A percentile compares a stretch with the other conserved stretches of the same genome.
Evolutionary conservation across 2,113 vertebrate species (phyloP).

Genomic region (Sitta europaea): DNA sequence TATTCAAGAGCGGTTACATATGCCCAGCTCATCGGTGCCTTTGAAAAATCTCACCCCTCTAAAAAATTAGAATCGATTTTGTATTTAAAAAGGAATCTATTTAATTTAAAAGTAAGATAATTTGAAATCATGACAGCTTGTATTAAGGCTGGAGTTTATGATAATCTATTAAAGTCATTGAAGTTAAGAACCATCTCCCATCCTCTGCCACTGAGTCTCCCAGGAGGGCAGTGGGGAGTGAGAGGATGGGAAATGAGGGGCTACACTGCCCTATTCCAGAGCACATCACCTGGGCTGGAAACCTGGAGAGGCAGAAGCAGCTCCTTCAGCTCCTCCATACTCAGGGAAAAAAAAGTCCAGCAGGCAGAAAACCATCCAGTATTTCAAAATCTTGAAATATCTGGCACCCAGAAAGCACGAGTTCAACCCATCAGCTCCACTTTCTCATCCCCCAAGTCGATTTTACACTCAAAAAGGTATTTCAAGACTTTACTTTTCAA

Average conservation of each 20-base stretch:
- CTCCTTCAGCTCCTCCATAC: not conserved
- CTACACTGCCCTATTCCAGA: not conserved
- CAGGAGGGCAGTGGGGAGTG: rapidly evolving
- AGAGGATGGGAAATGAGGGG: rapidly evolving
- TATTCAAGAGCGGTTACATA: constrained; percentile 16
- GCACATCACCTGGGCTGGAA: not conserved
- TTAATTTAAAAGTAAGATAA: constrained; percentile 63
- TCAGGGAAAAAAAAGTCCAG: rapidly evolving
- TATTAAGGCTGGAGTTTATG: constrained; percentile 50
- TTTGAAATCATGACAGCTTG: constrained; percentile 58
- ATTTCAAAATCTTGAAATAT: not conserved
- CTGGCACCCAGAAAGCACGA: not conserved
- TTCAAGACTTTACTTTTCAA: not conserved
- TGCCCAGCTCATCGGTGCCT: constrained; percentile 30
- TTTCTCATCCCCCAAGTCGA: not conserved
- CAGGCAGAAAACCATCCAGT: rapidly evolving
- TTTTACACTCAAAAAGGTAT: not conserved
- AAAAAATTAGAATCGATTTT: constrained; percentile 67
- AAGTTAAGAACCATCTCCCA: constrained; percentile 21
- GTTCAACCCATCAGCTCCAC: rapidly evolving
- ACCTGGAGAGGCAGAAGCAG: not conserved
- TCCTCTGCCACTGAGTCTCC: not conserved
- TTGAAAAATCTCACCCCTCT: constrained; percentile 57
- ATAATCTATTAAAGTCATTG: constrained; percentile 55
- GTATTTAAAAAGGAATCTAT: constrained; percentile 66